Evolutionary conservation across 2,888 invertebrate species (phyloP).

Genomic region (Drosophila parthenogenetica): DNA sequence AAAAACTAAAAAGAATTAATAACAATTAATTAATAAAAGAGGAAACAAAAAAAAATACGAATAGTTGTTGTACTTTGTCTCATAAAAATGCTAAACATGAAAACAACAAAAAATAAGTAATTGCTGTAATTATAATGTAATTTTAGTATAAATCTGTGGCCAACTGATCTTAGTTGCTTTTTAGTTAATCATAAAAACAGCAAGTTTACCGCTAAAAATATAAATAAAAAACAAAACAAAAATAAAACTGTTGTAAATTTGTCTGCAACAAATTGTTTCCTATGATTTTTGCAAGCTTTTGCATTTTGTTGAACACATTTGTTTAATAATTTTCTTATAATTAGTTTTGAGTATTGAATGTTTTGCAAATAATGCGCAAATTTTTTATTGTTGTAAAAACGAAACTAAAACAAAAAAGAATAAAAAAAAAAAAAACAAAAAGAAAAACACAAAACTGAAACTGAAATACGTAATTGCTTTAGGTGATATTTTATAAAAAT

Average conservation of each 20-base stretch:
- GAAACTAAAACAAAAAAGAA: constrained; percentile 54
- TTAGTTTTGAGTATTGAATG: constrained; percentile 66
- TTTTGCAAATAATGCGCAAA: constrained; percentile 60
- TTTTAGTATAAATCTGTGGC: constrained; percentile 70
- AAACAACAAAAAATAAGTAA: constrained; percentile 56
- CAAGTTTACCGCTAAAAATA: constrained; percentile 17
- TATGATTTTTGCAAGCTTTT: constrained; percentile 80
- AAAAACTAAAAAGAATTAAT: constrained; percentile 43
- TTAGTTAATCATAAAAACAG: constrained; percentile 65
- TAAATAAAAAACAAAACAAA: constrained; percentile 52
- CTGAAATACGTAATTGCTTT: constrained; percentile 84
- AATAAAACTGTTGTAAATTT: constrained; percentile 47
- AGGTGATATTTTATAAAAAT: constrained; percentile 83
- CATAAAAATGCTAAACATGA: constrained; percentile 58
- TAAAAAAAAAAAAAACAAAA: constrained; percentile 42
- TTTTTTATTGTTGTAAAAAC: constrained; percentile 66
- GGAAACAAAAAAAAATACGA: constrained; percentile 41
- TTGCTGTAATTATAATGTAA: constrained; percentile 73
- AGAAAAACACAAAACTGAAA: constrained; percentile 74
- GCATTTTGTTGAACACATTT: constrained; percentile 69
- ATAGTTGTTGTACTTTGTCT: constrained; percentile 82
- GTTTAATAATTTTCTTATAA: constrained; percentile 68
- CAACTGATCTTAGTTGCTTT: constrained; percentile 71
- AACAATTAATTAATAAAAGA: constrained; percentile 31
- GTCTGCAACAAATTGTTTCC: constrained; percentile 72